Base-by-base conservation (phyloP, 2,888 invertebrate genomes). In the Argyresthia goedartella region DNA sequence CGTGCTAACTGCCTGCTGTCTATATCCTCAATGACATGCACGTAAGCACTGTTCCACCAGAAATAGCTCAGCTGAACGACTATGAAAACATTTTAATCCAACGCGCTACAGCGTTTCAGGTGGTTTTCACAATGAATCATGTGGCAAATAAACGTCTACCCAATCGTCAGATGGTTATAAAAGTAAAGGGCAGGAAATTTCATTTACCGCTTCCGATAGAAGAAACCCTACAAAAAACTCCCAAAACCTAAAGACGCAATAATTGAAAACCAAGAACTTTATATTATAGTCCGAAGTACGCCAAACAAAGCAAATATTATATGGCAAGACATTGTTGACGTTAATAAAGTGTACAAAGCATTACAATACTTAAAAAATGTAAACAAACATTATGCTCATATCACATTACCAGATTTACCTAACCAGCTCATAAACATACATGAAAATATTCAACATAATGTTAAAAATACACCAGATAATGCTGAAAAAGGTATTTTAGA, bases 191-290 rank as follows among this genome's bases (percentile, higher is more conserved):
- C 49, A 52, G 55, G 16, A 56, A 55, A 50, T 69, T 69, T 53
- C 67, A 70, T 60, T 54, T 70, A n/a, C 69, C 71, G 10, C 55
- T 71, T 9, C 68, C 70, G 1, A 25, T 66, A 7, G 63, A 71
- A 58, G 59, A 64, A 58, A 71, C 69, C 1, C 51, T 68, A 9
- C n/a, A 58, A 62, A 56, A 72, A 66, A 58, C 53, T 71, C 4
- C 65, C 64, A 34, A 55, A 52, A 50, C 55, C 64, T 9, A 60
- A 58, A 14, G 60, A 63, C 13, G 59, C 67, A 8, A 51, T 69
- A 7, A 16, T 16, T 8, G n/a, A n/a, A n/a, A 6, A 67, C 53
- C 65, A 63, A 49, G 68, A 68, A 57, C 36, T 69, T 9, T 67
- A 56, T 53, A 63, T 70, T 55, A 50, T 66, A 47, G 60, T 72